Evolutionary conservation across 2,113 vertebrate genomes (phyloP).

Genomic region (Pleuronectes platessa): DNA sequence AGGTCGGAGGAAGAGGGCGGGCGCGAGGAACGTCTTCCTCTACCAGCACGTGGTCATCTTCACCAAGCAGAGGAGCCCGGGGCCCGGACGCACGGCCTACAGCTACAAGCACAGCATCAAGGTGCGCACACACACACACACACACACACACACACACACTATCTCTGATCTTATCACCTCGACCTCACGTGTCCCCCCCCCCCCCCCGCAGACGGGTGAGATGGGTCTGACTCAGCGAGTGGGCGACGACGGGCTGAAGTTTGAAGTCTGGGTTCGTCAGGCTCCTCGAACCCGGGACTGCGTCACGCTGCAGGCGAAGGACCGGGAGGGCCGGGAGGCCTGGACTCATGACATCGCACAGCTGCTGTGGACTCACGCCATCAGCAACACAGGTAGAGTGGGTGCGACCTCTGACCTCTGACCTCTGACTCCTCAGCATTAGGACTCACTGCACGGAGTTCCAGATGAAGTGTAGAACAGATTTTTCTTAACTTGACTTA

Average conservation of each 20-base stretch:
- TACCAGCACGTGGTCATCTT: conserved; percentile 89
- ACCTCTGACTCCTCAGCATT: not conserved
- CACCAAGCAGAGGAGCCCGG: conserved; percentile 88
- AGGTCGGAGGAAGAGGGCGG: conserved; percentile 82
- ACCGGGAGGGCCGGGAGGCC: conserved; percentile 76
- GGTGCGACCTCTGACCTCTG: conserved; percentile 23
- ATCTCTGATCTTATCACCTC: no score
- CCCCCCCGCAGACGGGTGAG: conserved; percentile 83
- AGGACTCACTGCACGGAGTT: no score
- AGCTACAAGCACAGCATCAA: conserved; percentile 87
- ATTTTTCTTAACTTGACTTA: no score
- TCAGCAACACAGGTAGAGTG: conserved; percentile 87
- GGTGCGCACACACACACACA: conserved; percentile 59
- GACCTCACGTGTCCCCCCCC: not conserved
- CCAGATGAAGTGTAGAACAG: no score
- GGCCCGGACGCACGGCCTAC: conserved; percentile 79
- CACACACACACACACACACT: no score
- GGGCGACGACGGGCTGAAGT: conserved; percentile 87
- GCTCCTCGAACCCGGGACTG: conserved; percentile 84
- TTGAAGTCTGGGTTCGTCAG: conserved; percentile 90
- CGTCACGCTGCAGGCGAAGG: conserved; percentile 85
- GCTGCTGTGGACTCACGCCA: conserved; percentile 91
- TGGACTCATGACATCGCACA: conserved; percentile 91
- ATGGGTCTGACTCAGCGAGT: conserved; percentile 93
- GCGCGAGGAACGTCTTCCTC: conserved; percentile 87